A percentile compares a stretch with the other conserved stretches of the same genome.
Evolutionary conservation across 2,888 invertebrate genomes (phyloP).

Genomic region (Scotopteryx bipunctaria): DNA sequence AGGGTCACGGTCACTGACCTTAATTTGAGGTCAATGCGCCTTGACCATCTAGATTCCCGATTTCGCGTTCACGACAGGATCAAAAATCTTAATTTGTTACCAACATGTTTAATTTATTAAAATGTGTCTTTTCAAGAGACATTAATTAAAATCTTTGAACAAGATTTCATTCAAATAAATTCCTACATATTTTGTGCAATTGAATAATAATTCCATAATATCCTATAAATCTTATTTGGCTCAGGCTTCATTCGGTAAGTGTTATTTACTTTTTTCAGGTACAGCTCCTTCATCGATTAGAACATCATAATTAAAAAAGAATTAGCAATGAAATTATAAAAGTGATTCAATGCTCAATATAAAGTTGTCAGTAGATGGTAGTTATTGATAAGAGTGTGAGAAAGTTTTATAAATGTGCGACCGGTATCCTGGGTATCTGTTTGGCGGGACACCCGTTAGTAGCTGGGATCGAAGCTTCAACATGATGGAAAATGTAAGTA

Average conservation of each 20-base stretch:
- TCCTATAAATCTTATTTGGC: neutral
- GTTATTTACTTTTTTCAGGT: slow-evolving; percentile 28
- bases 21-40: slow-evolving; percentile 31
- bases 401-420: slow-evolving; percentile 65
- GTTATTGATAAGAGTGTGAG: slow-evolving; percentile 22
- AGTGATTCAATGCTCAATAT: slow-evolving; percentile 53
- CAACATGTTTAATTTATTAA: no score
- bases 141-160: no score
- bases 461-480: slow-evolving; percentile 78
- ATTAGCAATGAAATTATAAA: slow-evolving; percentile 36
- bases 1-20: slow-evolving; percentile 26
- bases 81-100: neutral
- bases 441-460: slow-evolving; percentile 77
- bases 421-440: slow-evolving; percentile 73
- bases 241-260: slow-evolving; percentile 21
- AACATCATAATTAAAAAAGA: no score
- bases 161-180: no score
- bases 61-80: slow-evolving; percentile 8
- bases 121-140: no score
- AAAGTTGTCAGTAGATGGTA: slow-evolving; percentile 23
- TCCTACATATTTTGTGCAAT: neutral
- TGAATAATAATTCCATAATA: no score
- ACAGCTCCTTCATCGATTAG: no score
- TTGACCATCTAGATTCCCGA: slow-evolving; percentile 31
- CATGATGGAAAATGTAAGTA: slow-evolving; percentile 76